Base-by-base conservation (phyloP, 2,888 invertebrate genomes). In the Drosophila rellima region DNA sequence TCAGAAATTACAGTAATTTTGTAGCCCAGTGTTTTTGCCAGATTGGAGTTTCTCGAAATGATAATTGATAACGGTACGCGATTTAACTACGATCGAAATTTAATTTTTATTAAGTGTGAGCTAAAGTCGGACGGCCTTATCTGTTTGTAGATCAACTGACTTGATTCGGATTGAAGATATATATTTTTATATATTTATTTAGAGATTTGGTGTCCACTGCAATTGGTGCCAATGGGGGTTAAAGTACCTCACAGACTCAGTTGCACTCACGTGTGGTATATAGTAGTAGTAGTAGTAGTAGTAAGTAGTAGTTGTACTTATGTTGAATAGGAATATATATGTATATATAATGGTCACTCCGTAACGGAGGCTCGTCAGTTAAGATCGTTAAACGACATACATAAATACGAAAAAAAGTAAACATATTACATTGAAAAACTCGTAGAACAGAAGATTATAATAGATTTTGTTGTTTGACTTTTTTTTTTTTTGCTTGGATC, bases 351-450 rank as follows among this genome's bases (percentile, higher is more conserved):
- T 70, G 31, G 54, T 76, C 57, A 18, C 57, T 62, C 18, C 29
- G 33, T 55, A 71, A 66, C 51, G 59, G 72, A 51, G 42, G 60
- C 57, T 57, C 78, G 74, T 70, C 55, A 62, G 51, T 63, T 48
- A 65, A 56, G 52, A 50, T 67, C 59, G 50, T 66, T 65, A 56
- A 71, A 86, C 80, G 70, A 74, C 52, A 65, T 70, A 72, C 18
- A 63, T 56, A 56, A 48, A 56, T 63, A 63, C 48, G 47, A 26
- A 56, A 56, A 72, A 82, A 79, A 71, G 72, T 78, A 82, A 78
- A 82, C 71, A 78, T 48, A 48, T 84, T 79, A 85, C 81, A 80
- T 82, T 76, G 72, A 78, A 84, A 68, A 45, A 77, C 62, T 72
- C 60, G 75, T 63, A 88, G 71, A 83, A 70, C 79, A 81, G 63